Base-by-base conservation (phyloP, 2,113 vertebrate genomes). In the Panthera tigris region DNA sequence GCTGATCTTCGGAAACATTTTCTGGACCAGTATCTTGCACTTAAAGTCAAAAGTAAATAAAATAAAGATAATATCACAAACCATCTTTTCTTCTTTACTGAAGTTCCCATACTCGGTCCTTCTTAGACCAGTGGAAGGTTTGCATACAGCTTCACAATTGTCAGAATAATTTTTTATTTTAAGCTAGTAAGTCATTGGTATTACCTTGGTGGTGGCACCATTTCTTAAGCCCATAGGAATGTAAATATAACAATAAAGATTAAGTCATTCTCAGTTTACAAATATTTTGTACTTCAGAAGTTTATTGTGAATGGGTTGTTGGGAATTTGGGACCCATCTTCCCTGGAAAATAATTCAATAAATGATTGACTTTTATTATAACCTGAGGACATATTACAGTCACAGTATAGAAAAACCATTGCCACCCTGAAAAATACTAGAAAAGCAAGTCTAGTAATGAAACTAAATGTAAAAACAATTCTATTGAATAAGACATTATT, bases 11-110 rank as follows among this genome's bases (percentile, higher is more conserved):
- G 68, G 66, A 92, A 97, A 92, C 15, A 79, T 89, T 97, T 96
- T 85, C 81, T 90, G 68, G 39, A 45, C 69, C 15, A 86, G 6
- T 94, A 23, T 91, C 73, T 91, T 95, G 33, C 4, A 78, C 41
- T 89, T 93, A 74, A 96, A 97, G 57, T 94, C n/a, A 89, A 89
- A 95, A 96, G 27, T 87, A 96, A 93, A 74, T 76, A 63, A 52
- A 95, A 15, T 36, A 91, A 52, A 91, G 90, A 79, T 89, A 68
- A 66, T 91, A 57, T 95, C 27, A 95, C 66, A 95, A 94, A 87
- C 31, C 25, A 83, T 41, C 19, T 94, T 90, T 96, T 57, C 25
- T 92, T 96, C 50, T 85, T 87, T 87, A 68, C 11, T 92, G 73
- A 90, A 80, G 86, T 94, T 88, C 66, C 82, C 21, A 76, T 31